These are phyloP conservation scores for Antitype chi DNA, from an alignment of 2,888 invertebrate species.

Conservation along the genomic window DNA sequence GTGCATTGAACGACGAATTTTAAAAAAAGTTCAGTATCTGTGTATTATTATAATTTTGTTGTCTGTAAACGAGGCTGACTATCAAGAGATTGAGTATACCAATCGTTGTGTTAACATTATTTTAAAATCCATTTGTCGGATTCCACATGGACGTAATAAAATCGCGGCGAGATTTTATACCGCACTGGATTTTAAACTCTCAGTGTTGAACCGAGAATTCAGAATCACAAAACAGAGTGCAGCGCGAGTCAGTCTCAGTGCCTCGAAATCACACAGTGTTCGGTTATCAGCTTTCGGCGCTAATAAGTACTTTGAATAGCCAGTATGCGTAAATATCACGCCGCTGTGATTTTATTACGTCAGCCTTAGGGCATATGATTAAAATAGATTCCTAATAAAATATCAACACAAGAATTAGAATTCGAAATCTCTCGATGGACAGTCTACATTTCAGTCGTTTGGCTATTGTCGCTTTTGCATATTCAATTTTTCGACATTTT, in stretches of 20 bases:
- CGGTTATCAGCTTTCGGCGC: no score
- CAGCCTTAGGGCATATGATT: no score
- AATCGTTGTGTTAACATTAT: neutral
- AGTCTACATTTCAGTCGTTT: neutral
- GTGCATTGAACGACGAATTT: neutral
- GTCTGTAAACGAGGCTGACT: neutral
- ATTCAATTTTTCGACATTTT: neutral
- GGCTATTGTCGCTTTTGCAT: neutral
- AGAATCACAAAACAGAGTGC: no score
- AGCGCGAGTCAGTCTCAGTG: no score
- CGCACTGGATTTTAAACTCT: no score
- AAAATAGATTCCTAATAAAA: neutral
- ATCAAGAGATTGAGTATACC: neutral
- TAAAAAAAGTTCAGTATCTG: neutral
- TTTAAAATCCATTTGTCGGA: neutral
- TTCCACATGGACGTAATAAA: no score
- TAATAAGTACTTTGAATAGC: no score
- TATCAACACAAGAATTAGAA: neutral
- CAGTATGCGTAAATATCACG: no score
- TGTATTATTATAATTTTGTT: conserved; percentile 11
- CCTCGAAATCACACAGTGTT: no score
- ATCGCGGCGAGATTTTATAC: no score
- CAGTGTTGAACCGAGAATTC: no score
- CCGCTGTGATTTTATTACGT: no score
- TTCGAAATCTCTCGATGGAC: neutral